Evolutionary conservation across 2,797 vertebrate genomes (phyloP), one percentile per base, ranked within the genome.

Genomic region (Macroramphosus scolopax): DNA sequence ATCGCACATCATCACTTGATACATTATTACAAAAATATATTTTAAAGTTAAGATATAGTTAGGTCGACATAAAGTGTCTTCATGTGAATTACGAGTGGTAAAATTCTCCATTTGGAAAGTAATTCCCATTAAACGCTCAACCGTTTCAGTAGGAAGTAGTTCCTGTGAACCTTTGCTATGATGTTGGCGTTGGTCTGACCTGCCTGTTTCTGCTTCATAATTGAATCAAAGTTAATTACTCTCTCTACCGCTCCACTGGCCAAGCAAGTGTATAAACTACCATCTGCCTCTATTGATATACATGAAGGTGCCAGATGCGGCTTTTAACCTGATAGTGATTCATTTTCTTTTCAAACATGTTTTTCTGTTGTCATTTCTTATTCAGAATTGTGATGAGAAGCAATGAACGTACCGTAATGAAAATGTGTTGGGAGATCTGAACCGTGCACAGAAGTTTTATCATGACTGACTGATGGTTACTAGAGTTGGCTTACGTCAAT

Each of bases 171-270:
- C 26, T 50, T 31, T 59, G 29, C 12, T 30, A 18, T 5, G 8
- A 16, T 7, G 1, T 12, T 47, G 9, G 13, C 26, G 44, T 11
- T 37, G n/a, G 22, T 26, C 5, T 5, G 10, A 22, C 2, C 5
- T 13, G 30, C 25, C 5, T 35, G 10, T 48, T 36, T 37, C n/a
- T 36, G 17, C 17, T 43, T 53, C 17, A 10, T 17, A 13, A 11
- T 14, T 14, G 9, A 31, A 31, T 31, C 30, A 31, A 14, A n/a
- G 1, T 13, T 31, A 31, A 31, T n/a, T 32, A n/a, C 30, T 28
- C 5, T 53, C 2, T 51, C n/a, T 48, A 43, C 52, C 39, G 35
- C 5, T 59, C 30, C n/a, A 15, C 40, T 68, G 51, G 51, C 51
- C 49, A 22, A 20, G 6, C 16, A 39, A 60, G 17, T 17, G 13